Evolutionary conservation across 2,797 vertebrate species (phyloP).

Genomic region (Danio aesculapii): DNA sequence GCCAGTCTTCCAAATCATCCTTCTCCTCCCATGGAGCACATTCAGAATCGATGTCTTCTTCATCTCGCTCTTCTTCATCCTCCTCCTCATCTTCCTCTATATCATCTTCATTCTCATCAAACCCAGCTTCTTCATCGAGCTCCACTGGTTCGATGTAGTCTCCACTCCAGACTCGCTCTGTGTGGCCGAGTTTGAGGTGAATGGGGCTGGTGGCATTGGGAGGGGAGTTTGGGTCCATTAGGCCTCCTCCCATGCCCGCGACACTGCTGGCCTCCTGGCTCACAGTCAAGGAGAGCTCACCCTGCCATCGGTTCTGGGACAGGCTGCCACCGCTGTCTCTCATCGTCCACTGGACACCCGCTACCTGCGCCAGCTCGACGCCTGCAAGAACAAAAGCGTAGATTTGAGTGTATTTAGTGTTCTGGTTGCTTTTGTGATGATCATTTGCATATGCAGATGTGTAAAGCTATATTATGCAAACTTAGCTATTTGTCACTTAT

Average conservation of each 20-base stretch:
- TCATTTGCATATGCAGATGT: too few species aligned
- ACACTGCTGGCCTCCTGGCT: slow-evolving; percentile 78
- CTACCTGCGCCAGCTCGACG: slow-evolving; percentile 85
- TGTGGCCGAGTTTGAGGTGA: slow-evolving; percentile 78
- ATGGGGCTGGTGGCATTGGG: slow-evolving; percentile 76
- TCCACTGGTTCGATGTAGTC: slow-evolving; percentile 74
- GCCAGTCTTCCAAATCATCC: slow-evolving; percentile 69
- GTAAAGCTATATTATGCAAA: too few species aligned
- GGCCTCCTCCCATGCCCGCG: slow-evolving; percentile 78
- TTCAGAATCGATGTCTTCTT: slow-evolving; percentile 68
- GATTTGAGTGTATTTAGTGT: neutral
- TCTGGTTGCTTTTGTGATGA: neutral
- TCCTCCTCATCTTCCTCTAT: slow-evolving; percentile 52
- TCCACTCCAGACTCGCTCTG: slow-evolving; percentile 73
- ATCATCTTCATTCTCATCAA: slow-evolving; percentile 49
- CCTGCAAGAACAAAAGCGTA: slow-evolving; percentile 62
- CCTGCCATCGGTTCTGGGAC: slow-evolving; percentile 85
- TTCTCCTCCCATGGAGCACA: slow-evolving; percentile 60
- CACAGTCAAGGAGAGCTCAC: slow-evolving; percentile 81
- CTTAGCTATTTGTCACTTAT: too few species aligned
- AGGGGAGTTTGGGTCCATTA: slow-evolving; percentile 78
- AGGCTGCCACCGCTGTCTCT: slow-evolving; percentile 84
- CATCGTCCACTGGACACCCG: slow-evolving; percentile 85
- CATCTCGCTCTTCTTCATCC: slow-evolving; percentile 60
- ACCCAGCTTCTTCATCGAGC: slow-evolving; percentile 57